Base-by-base conservation (phyloP, 2,888 invertebrate genomes). In the Lumbricus terrestris region DNA sequence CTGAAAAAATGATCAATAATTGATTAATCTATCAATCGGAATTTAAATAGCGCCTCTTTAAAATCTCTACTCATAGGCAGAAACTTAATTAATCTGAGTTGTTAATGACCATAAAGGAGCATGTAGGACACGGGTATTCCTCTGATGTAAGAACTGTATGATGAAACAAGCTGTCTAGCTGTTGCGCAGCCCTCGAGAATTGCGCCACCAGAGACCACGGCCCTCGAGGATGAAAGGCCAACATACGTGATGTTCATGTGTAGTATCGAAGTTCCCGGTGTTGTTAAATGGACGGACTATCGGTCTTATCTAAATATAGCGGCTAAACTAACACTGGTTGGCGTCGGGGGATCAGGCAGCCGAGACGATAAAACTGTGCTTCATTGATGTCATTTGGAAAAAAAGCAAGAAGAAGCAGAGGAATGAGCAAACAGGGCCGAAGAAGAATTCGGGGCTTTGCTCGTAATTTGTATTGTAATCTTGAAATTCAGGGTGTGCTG, bases 191-290 rank as follows among this genome's bases (percentile, higher is more conserved):
- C 69, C n/a, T 69, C 0, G 29, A n/a, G n/a, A 69, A 69, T n/a
- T 69, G 6, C n/a, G 69, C 69, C 69, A 69, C 69, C 69, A 69
- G 8, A 69, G 69, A 69, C n/a, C n/a, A n/a, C 69, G 69, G n/a
- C 69, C 69, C 69, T 69, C 69, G 69, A 69, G n/a, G 69, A 69
- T 69, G 69, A 69, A 69, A 69, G 69, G 69, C 69, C n/a, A 69
- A n/a, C n/a, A n/a, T 69, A 69, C 69, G 11, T n/a, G 69, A 69
- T 69, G 69, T 16, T 69, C 29, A 4, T 11, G 11, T 29, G 11
- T 29, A 69, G 69, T 69, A 69, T 69, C 69, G 0, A 69, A 69
- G 69, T 69, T 69, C 29, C n/a, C 29, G 69, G 69, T 69, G 69
- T 69, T 69, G 69, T 69, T 69, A n/a, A 69, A 69, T 69, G 69